Percentiles rank a stretch among this genome's conserved stretches.
Conservation (phyloP, 2,113 vertebrate genomes). For the Paedocypris sp. region DNA sequence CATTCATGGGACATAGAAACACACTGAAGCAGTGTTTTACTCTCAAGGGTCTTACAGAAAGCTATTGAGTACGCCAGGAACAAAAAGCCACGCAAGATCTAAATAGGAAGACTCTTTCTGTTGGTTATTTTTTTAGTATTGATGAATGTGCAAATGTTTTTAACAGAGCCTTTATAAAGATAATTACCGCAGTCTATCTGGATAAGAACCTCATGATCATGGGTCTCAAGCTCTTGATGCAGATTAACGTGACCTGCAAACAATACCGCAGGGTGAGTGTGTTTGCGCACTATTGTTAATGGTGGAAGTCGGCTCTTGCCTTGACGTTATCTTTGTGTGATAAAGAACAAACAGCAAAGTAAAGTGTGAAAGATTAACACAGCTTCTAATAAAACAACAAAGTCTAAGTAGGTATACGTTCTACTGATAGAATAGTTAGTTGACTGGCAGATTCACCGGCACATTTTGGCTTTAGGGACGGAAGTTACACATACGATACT, state of each 20-base stretch:
- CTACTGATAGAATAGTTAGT: no score
- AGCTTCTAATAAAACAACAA: no score
- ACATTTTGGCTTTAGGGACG: no score
- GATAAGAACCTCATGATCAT: background rate
- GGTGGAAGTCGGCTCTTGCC: constrained; percentile 15
- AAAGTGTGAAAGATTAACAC: constrained; percentile 40
- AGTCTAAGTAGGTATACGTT: no score
- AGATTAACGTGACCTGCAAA: background rate
- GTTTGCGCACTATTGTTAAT: constrained; percentile 31
- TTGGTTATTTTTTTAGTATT: constrained; percentile 31
- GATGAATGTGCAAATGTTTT: constrained; percentile 12
- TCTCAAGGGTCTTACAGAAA: background rate
- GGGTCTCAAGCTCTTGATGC: background rate
- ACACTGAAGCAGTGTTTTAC: constrained; percentile 21
- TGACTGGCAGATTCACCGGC: no score
- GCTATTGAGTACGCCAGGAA: background rate
- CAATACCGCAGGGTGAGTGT: background rate
- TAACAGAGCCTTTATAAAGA: background rate
- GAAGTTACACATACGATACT: no score
- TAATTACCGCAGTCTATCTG: background rate
- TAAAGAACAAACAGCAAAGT: constrained; percentile 31
- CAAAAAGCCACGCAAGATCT: background rate
- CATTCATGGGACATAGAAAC: constrained; percentile 3
- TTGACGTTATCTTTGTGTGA: constrained; percentile 28
- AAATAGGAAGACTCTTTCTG: constrained; percentile 39